Evolutionary conservation across 2,888 invertebrate genomes (phyloP).

Genomic region (Fragum fragum): DNA sequence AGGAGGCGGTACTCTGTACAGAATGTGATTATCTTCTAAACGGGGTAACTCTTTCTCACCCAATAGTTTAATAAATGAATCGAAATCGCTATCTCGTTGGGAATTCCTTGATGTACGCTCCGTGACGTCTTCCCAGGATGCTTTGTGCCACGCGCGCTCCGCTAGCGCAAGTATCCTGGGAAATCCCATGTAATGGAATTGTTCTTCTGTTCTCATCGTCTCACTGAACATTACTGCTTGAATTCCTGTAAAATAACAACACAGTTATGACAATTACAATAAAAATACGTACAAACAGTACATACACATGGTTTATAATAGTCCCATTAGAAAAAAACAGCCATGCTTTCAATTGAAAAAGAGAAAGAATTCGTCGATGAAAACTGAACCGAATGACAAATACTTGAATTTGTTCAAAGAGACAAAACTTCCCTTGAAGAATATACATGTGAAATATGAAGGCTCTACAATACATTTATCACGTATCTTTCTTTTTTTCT

Average conservation of each 20-base stretch:
- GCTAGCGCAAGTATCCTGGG: slow-evolving; percentile 81
- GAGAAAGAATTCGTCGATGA: too few relatives aligned
- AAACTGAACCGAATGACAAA: too few relatives aligned
- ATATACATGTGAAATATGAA: too few relatives aligned
- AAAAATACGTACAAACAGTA: too few relatives aligned
- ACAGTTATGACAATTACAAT: too few relatives aligned
- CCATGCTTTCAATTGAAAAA: too few relatives aligned
- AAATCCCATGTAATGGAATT: slow-evolving; percentile 75
- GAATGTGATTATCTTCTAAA: slow-evolving; percentile 70
- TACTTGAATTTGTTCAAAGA: too few relatives aligned
- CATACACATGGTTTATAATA: too few relatives aligned
- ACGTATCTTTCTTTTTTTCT: too few relatives aligned
- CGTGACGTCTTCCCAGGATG: slow-evolving; percentile 77
- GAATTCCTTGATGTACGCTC: slow-evolving; percentile 48
- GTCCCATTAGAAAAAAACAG: too few relatives aligned
- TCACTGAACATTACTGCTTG: slow-evolving; percentile 81
- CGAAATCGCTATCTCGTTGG: slow-evolving; percentile 69
- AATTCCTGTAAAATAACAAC: slow-evolving; percentile 75
- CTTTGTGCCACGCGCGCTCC: slow-evolving; percentile 83
- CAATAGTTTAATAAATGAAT: slow-evolving; percentile 75
- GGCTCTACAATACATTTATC: too few relatives aligned
- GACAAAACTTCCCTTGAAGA: too few relatives aligned
- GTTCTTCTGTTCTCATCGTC: slow-evolving; percentile 68
- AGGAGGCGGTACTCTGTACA: slow-evolving; percentile 77
- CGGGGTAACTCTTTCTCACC: slow-evolving; percentile 75